Evolutionary conservation across 2,888 invertebrate species (phyloP).

Genomic region (Carabus problematicus): DNA sequence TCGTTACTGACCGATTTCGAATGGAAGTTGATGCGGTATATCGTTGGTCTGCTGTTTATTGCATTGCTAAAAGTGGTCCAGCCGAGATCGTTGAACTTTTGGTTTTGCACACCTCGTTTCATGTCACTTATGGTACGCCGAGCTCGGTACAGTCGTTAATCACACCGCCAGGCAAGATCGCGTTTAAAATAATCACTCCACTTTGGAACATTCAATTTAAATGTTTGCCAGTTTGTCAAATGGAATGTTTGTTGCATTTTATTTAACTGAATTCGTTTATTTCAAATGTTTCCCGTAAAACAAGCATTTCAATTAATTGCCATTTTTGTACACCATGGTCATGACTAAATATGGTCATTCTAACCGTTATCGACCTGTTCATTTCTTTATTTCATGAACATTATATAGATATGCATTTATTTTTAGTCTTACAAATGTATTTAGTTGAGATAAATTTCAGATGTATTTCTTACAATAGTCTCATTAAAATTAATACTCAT

Average conservation of each 20-base stretch:
- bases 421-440: not conserved
- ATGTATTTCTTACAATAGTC: no score
- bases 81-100: conserved; percentile 32
- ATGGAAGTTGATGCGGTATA: conserved; percentile 4
- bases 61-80: conserved; percentile 36
- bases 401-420: not conserved
- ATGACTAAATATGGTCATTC: no score
- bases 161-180: conserved; percentile 6
- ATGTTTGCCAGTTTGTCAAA: conserved; percentile 7
- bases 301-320: not conserved
- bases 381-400: no score
- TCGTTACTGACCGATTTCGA: not conserved
- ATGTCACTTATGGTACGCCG: conserved; percentile 18
- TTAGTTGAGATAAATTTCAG: no score
- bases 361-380: no score
- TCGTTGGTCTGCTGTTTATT: conserved; percentile 17
- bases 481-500: not conserved
- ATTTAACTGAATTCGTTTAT: not conserved
- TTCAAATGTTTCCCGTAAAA: not conserved
- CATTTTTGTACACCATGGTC: no score
- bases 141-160: conserved; percentile 10
- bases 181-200: conserved; percentile 12
- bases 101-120: conserved; percentile 28
- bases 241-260: conserved; percentile 6
- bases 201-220: conserved; percentile 16